A percentile compares a stretch with the other conserved stretches of the same genome.
phyloP scores from a whole-genome alignment of 2,888 invertebrate genomes.

The Cloeon dipterum region DNA sequence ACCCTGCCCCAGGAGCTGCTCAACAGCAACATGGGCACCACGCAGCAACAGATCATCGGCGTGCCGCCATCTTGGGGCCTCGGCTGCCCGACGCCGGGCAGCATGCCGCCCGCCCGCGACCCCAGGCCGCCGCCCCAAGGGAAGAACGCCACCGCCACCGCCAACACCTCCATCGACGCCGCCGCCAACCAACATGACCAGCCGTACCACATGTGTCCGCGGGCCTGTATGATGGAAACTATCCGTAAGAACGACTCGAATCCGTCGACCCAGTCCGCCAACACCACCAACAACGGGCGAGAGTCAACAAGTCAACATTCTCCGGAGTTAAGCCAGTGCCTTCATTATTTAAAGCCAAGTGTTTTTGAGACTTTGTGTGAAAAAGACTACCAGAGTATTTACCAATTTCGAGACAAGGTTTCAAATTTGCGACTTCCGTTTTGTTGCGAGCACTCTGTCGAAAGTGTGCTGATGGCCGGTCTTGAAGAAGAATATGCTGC shows the following conservation, averaged over 20 bases:
- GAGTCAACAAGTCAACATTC: not conserved
- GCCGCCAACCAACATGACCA: too few relatives aligned
- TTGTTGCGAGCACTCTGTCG: not conserved
- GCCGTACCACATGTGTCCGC: too few relatives aligned
- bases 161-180: too few relatives aligned
- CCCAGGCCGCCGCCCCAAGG: too few relatives aligned
- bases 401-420: conserved; percentile 1
- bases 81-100: not conserved
- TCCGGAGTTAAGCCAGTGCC: conserved; percentile 1
- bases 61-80: not conserved
- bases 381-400: conserved; percentile 1
- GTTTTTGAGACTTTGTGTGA: conserved; percentile 1
- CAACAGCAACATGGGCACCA: not conserved
- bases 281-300: not conserved
- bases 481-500: not conserved
- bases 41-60: conserved; percentile 1
- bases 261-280: too few relatives aligned
- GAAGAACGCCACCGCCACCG: too few relatives aligned
- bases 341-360: conserved; percentile 1
- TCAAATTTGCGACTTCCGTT: conserved; percentile 1
- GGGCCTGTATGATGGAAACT: too few relatives aligned
- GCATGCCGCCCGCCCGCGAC: not conserved
- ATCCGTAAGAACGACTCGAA: too few relatives aligned
- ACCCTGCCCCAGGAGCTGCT: not conserved
- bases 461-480: conserved; percentile 1